phyloP scores from a whole-genome alignment of 2,113 vertebrate species.

The Scophthalmus maximus region DNA sequence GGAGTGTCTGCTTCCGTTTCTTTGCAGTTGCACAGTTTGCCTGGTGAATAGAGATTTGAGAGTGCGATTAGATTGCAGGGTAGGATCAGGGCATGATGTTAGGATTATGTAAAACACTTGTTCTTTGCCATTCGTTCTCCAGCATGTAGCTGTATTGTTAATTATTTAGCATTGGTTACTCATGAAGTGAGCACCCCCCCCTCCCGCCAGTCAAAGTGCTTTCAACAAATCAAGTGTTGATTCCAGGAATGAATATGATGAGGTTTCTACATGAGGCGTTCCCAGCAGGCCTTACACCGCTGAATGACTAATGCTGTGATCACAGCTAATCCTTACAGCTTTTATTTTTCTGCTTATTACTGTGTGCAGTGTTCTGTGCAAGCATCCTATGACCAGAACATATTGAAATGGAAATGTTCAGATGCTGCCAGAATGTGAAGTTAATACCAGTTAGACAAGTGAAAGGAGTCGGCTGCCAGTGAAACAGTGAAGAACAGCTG shows the following conservation, averaged over 20 bases:
- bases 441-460: background rate
- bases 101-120: slow-evolving; percentile 66
- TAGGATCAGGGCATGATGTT: slow-evolving; percentile 28
- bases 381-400: slow-evolving; percentile 5
- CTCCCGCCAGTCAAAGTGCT: background rate
- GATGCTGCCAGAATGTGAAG: slow-evolving; percentile 2
- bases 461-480: background rate
- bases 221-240: slow-evolving; percentile 22
- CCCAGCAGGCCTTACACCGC: background rate
- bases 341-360: slow-evolving; percentile 21
- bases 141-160: slow-evolving; percentile 39
- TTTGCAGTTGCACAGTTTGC: slow-evolving; percentile 12
- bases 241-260: slow-evolving; percentile 30
- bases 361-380: background rate
- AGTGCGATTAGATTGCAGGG: slow-evolving; percentile 50
- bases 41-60: slow-evolving; percentile 63
- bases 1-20: slow-evolving; percentile 35
- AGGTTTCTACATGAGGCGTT: slow-evolving; percentile 21
- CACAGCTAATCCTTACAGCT: slow-evolving; percentile 50
- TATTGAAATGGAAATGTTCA: background rate
- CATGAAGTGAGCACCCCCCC: background rate
- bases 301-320: slow-evolving; percentile 44
- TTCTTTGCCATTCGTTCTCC: slow-evolving; percentile 34
- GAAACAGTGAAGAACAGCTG: too few species aligned
- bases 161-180: slow-evolving; percentile 59